Conservation (phyloP, 2,113 vertebrate genomes). For the Parotia lawesii region DNA sequence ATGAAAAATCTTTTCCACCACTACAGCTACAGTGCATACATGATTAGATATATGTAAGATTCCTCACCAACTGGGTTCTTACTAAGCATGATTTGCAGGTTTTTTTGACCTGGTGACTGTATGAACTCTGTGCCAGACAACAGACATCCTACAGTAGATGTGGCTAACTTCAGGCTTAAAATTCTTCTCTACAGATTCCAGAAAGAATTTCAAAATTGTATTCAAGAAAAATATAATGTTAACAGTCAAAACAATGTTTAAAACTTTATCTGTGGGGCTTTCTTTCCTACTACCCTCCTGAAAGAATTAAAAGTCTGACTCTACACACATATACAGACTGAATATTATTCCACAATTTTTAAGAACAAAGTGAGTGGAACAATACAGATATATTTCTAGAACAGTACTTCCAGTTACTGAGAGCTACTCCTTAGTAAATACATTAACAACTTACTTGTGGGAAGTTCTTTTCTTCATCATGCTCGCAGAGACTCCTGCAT, state of each 20-base stretch:
- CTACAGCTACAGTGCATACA: neutral
- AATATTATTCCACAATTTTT: neutral
- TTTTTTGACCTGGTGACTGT: neutral
- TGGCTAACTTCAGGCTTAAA: neutral
- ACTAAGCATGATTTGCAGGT: neutral
- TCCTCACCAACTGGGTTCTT: neutral
- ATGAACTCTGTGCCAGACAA: neutral
- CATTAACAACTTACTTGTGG: conserved; percentile 85
- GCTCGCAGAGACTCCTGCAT: conserved; percentile 92
- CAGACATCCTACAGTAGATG: neutral
- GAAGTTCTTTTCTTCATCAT: conserved; percentile 98
- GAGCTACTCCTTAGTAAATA: neutral
- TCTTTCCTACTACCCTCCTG: neutral
- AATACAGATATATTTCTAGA: conserved; percentile 14
- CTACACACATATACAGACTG: neutral
- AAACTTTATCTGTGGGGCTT: neutral
- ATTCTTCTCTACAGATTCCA: neutral
- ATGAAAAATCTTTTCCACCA: neutral
- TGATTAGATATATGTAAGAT: neutral
- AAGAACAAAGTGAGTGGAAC: neutral
- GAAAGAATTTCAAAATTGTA: neutral
- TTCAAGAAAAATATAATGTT: neutral
- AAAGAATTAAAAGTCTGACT: neutral
- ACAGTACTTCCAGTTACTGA: neutral
- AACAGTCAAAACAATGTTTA: neutral